Base-by-base conservation (phyloP, 2,113 vertebrate genomes). In the Grammomys surdaster region DNA sequence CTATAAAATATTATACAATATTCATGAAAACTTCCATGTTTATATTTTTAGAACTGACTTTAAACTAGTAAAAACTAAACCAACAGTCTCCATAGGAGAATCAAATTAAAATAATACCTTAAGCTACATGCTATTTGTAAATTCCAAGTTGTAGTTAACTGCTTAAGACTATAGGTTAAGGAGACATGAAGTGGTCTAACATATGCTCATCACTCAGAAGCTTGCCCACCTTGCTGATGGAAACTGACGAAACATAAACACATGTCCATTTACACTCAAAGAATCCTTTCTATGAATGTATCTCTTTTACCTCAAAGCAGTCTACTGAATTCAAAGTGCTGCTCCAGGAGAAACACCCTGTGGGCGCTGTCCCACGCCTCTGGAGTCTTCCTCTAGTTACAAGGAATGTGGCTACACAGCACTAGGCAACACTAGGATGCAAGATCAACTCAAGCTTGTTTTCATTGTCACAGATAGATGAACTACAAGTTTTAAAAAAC, bases 31-130 rank as follows among this genome's bases (percentile, higher is more conserved):
- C 70, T 56, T 96, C 88, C 76, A 36, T 85, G 97, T n/a, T 97
- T 96, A 96, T 87, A n/a, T n/a, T 97, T 86, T 93, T 96, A 97
- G 91, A 96, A 97, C 40, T 97, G 96, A 96, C 78, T 36, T 96
- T 89, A 91, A 97, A 95, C 95, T 98, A 98, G 96, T 97, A 88
- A 97, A 97, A 90, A 95, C 94, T 86, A 97, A 98, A 98, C 94
- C 94, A 13, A 40, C 58, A 94, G 7, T 97, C 96, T 96, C 97
- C 95, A 98, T 48, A 98, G 97, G 98, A 98, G 97, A 97, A 95
- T 92, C 95, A 97, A 97, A 95, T 95, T 80, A 98, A 97, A 97
- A 78, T 65, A 97, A 95, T 89, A 96, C 90, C 94, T 97, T 96
- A 97, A 96, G 94, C 90, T 97, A 96, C 92, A 96, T 40, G 46